Conservation (phyloP, 2,113 vertebrate genomes). For the Mustela nigripes region DNA sequence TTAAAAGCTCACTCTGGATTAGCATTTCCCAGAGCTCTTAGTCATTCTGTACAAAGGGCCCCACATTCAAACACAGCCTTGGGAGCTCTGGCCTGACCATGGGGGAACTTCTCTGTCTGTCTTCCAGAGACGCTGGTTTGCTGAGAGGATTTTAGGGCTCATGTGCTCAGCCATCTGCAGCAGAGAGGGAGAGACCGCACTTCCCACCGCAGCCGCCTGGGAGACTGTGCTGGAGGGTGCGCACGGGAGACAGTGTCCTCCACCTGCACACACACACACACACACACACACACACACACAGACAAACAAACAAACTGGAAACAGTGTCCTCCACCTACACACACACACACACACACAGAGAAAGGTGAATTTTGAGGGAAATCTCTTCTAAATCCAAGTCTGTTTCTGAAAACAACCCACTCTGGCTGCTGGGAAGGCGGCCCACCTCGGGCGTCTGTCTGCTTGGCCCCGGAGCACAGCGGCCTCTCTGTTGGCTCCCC, state of each 20-base stretch:
- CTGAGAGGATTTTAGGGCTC: background rate
- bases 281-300: too few relatives aligned
- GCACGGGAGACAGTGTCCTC: fast-evolving
- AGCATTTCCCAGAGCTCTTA: background rate
- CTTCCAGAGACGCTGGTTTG: background rate
- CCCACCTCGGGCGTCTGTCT: fast-evolving
- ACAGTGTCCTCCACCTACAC: too few relatives aligned
- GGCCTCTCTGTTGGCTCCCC: background rate
- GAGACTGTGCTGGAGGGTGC: background rate
- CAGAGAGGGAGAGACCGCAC: background rate
- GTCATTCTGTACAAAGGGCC: too few relatives aligned
- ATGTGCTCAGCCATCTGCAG: background rate
- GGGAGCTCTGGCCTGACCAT: background rate
- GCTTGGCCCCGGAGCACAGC: too few relatives aligned
- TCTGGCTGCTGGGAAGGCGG: background rate
- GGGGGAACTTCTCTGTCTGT: too few relatives aligned
- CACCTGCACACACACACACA: too few relatives aligned
- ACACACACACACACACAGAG: too few relatives aligned
- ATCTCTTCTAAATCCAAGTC: background rate
- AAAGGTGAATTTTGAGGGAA: background rate
- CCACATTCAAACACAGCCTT: background rate
- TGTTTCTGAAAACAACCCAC: background rate
- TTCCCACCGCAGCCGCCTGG: background rate
- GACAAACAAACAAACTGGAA: too few relatives aligned
- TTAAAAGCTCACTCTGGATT: background rate